phyloP scores from a whole-genome alignment of 2,113 vertebrate genomes.

The Terrapene triunguis region DNA sequence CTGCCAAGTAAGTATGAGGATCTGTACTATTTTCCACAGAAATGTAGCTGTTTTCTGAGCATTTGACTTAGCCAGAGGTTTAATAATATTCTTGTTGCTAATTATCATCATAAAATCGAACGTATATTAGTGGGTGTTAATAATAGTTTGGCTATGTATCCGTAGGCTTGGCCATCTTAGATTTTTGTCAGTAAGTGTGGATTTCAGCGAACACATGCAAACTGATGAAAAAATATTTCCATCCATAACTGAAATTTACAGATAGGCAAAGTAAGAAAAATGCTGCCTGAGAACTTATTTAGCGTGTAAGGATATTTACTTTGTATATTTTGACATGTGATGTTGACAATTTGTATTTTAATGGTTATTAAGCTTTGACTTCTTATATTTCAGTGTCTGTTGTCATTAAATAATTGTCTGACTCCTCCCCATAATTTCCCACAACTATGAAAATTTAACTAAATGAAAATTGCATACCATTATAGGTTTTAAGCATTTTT shows the following conservation, averaged over 20 bases:
- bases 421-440: background rate
- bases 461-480: too few species aligned
- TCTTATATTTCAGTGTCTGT: background rate
- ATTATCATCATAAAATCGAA: background rate
- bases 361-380: background rate
- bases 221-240: background rate
- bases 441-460: background rate
- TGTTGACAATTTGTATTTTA: background rate
- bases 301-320: background rate
- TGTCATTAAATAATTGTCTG: background rate
- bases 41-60: background rate
- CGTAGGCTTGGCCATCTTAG: background rate
- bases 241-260: background rate
- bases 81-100: background rate
- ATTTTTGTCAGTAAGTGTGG: background rate
- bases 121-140: background rate
- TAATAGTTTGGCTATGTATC: background rate
- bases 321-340: background rate
- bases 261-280: background rate
- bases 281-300: background rate
- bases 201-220: background rate
- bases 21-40: background rate
- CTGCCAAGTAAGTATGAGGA: constrained; percentile 80
- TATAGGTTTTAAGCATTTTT: too few species aligned
- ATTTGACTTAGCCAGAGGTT: background rate